Percentiles rank a stretch among this genome's conserved stretches.
These are phyloP conservation scores for Drosophila saltans DNA, from an alignment of 1,140 invertebrate species.

Conservation along the genomic window DNA sequence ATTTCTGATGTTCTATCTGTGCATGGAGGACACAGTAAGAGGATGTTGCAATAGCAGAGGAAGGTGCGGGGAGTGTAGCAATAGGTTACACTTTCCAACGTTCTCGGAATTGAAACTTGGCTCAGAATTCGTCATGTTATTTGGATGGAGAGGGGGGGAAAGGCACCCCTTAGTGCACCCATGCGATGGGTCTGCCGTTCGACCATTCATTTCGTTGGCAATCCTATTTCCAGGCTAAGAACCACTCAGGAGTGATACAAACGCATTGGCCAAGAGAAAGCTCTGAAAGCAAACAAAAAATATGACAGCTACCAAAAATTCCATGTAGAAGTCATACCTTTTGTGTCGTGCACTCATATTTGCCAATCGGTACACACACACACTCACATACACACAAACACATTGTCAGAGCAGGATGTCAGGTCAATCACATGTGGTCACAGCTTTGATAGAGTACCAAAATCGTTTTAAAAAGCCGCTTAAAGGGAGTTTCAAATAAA, in stretches of 20 bases:
- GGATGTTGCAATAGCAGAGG: neutral
- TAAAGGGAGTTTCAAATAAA: no score
- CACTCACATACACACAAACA: slow-evolving; percentile 12
- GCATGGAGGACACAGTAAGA: neutral
- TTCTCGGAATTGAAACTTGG: neutral
- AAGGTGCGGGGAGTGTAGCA: no score
- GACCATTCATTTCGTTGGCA: neutral
- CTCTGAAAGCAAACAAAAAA: neutral
- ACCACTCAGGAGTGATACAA: neutral
- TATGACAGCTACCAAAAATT: slow-evolving; percentile 3
- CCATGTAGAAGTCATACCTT: slow-evolving; percentile 7
- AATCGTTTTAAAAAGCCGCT: neutral
- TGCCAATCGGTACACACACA: neutral
- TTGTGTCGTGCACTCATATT: slow-evolving; percentile 1
- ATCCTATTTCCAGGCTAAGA: neutral
- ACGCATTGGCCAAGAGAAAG: neutral
- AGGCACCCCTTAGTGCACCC: neutral
- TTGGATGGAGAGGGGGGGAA: neutral
- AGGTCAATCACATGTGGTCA: slow-evolving; percentile 1
- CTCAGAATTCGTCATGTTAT: neutral
- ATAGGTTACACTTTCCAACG: neutral
- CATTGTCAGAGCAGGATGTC: neutral
- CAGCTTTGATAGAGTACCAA: slow-evolving; percentile 1
- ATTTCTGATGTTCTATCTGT: no score
- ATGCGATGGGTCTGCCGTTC: neutral